A percentile compares a stretch with the other conserved stretches of the same genome.
These are phyloP conservation scores for Ophiodon elongatus DNA, from an alignment of 2,113 vertebrate species.

Conservation along the genomic window DNA sequence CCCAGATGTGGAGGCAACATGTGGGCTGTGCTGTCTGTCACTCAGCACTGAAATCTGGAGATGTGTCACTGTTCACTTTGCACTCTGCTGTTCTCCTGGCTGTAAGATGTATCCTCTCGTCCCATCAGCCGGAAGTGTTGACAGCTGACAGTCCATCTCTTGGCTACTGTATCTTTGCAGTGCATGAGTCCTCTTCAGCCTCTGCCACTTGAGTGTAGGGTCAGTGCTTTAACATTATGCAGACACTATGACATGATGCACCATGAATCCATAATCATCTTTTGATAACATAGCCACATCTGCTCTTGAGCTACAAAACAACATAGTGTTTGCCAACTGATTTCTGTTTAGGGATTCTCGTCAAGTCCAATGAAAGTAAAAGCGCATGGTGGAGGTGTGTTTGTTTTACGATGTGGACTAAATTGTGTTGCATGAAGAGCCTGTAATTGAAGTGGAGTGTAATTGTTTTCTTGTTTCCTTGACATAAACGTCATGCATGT, in stretches of 20 bases:
- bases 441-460: not conserved
- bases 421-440: not conserved
- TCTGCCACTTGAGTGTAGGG: conserved; percentile 10
- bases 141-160: conserved; percentile 46
- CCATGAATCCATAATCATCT: conserved; percentile 46
- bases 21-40: conserved; percentile 57
- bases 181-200: not conserved
- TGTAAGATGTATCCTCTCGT: conserved; percentile 40
- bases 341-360: not conserved
- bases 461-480: conserved; percentile 8
- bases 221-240: conserved; percentile 29
- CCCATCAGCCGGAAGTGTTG: conserved; percentile 41
- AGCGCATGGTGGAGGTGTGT: not conserved
- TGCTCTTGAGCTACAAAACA: conserved; percentile 20
- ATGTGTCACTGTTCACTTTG: conserved; percentile 44
- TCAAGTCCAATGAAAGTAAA: not conserved
- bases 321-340: not conserved
- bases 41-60: conserved; percentile 35
- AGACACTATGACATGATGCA: conserved; percentile 7
- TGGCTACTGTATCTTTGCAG: conserved; percentile 30
- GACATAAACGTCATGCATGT: not conserved
- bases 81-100: conserved; percentile 23
- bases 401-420: not conserved
- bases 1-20: conserved; percentile 78
- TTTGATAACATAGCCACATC: conserved; percentile 19